phyloP scores from a whole-genome alignment of 1,140 invertebrate genomes.

The Bombus superbus region DNA sequence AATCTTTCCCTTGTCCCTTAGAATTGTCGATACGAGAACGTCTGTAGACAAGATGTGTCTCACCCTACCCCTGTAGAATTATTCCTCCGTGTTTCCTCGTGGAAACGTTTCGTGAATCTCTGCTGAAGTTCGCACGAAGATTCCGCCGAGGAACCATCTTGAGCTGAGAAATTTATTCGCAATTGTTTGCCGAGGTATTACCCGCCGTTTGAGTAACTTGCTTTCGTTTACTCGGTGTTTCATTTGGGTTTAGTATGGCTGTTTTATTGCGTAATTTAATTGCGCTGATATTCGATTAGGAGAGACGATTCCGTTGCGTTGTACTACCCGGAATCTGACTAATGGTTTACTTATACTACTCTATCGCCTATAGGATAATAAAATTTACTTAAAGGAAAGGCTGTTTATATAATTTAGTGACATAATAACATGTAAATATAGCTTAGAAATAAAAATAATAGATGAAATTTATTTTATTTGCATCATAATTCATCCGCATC shows the following conservation, averaged over 20 bases:
- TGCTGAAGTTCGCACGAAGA: conserved; percentile 3
- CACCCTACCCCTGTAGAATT: not conserved
- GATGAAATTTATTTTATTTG: too few relatives aligned
- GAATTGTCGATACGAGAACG: not conserved
- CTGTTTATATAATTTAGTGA: too few relatives aligned
- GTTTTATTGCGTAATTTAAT: conserved; percentile 1
- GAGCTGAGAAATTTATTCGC: conserved; percentile 18
- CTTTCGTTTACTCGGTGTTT: not conserved
- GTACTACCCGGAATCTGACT: not conserved
- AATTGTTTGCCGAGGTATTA: conserved; percentile 20
- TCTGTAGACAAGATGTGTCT: not conserved
- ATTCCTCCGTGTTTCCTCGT: not conserved
- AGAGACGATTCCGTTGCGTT: not conserved
- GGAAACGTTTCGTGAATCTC: not conserved
- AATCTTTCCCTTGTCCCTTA: not conserved
- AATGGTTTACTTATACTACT: not conserved
- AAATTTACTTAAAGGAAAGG: not conserved
- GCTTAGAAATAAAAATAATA: too few relatives aligned
- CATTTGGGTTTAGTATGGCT: not conserved
- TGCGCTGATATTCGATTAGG: too few relatives aligned
- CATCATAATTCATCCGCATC: too few relatives aligned
- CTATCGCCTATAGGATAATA: too few relatives aligned
- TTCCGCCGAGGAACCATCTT: not conserved
- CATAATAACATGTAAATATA: too few relatives aligned
- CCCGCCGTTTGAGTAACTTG: not conserved